phyloP scores from a whole-genome alignment of 2,888 invertebrate genomes.

The Polyploca ridens region DNA sequence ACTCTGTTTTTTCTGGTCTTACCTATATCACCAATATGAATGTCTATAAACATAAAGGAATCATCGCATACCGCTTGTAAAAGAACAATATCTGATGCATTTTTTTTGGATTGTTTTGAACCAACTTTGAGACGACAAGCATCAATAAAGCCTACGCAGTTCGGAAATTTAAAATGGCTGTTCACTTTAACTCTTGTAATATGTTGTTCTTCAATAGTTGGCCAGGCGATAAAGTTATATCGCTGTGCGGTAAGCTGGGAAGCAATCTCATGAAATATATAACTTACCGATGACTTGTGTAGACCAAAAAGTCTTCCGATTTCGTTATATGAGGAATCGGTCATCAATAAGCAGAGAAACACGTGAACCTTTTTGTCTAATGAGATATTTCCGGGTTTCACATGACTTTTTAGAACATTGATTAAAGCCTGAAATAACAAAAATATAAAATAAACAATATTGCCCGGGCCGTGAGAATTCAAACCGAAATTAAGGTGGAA shows the following conservation, averaged over 20 bases:
- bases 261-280: conserved; percentile 72
- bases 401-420: conserved; percentile 51
- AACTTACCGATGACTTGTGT: conserved; percentile 70
- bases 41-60: conserved; percentile 67
- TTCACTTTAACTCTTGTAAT: conserved; percentile 73
- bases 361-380: conserved; percentile 75
- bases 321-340: conserved; percentile 68
- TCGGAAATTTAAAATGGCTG: conserved; percentile 70
- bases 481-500: too few species aligned
- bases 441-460: not conserved
- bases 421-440: conserved; percentile 63
- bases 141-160: conserved; percentile 78
- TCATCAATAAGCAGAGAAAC: conserved; percentile 69
- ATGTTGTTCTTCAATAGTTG: conserved; percentile 73
- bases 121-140: conserved; percentile 69
- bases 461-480: not conserved
- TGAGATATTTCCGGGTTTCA: conserved; percentile 54
- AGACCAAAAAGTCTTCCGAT: conserved; percentile 67
- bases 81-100: conserved; percentile 58
- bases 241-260: conserved; percentile 59
- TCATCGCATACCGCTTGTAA: conserved; percentile 79
- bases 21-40: conserved; percentile 67
- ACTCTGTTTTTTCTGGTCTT: conserved; percentile 65
- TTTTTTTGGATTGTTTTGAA: conserved; percentile 55
- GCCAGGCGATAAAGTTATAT: conserved; percentile 71